phyloP scores from a whole-genome alignment of 2,888 invertebrate genomes.

The Drosophila niveifrons region DNA sequence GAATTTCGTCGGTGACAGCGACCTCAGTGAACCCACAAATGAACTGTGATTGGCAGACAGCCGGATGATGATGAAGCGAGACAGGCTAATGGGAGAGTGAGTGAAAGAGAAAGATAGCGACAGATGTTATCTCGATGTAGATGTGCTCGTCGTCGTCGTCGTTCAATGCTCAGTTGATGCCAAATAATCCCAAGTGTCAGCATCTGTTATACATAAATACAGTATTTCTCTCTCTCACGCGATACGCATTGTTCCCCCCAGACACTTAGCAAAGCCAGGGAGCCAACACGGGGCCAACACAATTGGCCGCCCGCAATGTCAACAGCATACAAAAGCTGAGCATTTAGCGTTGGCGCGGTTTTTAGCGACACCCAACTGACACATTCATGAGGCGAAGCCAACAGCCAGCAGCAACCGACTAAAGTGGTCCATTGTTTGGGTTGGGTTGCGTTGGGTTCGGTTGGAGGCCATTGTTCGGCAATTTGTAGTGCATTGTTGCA shows the following conservation, averaged over 20 bases:
- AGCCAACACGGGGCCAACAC: neutral
- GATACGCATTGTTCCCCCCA: conserved; percentile 41
- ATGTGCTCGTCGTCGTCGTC: conserved; percentile 11
- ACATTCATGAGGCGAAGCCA: conserved; percentile 10
- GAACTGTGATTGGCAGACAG: conserved; percentile 28
- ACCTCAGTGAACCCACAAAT: conserved; percentile 6
- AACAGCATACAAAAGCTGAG: conserved; percentile 51
- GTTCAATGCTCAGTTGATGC: conserved; percentile 69
- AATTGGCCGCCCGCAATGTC: conserved; percentile 49
- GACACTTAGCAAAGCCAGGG: conserved; percentile 3
- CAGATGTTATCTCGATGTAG: conserved; percentile 1
- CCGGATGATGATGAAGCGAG: neutral
- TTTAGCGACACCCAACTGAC: conserved; percentile 32
- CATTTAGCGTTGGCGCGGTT: conserved; percentile 58
- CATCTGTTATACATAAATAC: conserved; percentile 53
- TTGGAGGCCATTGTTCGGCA: conserved; percentile 62
- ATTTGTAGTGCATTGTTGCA: conserved; percentile 73
- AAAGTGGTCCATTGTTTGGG: conserved; percentile 46
- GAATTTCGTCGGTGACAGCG: conserved; percentile 22
- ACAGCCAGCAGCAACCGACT: too few species aligned
- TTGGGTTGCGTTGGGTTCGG: too few species aligned
- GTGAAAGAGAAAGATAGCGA: neutral
- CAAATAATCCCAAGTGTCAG: conserved; percentile 73
- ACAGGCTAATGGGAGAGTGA: neutral
- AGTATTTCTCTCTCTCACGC: conserved; percentile 31